Percentiles rank a stretch among this genome's conserved stretches.
Conservation (phyloP, 2,797 vertebrate species). For the Denticeps clupeoides region DNA sequence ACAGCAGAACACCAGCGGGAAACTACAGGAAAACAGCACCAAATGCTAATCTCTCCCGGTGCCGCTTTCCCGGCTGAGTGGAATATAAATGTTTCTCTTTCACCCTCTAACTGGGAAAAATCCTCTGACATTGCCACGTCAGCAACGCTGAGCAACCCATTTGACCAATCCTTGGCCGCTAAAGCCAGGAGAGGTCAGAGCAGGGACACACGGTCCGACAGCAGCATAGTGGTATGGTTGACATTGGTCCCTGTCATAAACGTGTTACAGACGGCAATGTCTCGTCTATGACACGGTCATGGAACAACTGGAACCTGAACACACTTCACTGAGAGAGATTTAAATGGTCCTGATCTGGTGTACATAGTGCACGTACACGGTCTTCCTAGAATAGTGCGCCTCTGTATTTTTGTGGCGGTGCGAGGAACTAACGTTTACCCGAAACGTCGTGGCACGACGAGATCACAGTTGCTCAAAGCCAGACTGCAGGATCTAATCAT, state of each 20-base stretch:
- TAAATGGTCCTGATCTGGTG: conserved; percentile 3
- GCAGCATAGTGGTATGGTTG: too few species aligned
- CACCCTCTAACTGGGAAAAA: conserved; percentile 10
- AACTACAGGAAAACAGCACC: conserved; percentile 10
- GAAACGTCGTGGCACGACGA: conserved; percentile 15
- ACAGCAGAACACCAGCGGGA: conserved; percentile 18
- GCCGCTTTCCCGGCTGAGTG: too few species aligned
- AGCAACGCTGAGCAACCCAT: conserved; percentile 21
- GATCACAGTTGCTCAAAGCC: conserved; percentile 9
- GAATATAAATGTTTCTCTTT: too few species aligned
- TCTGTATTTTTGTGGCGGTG: too few species aligned
- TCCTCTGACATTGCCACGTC: conserved; percentile 21
- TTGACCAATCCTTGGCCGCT: conserved; percentile 36
- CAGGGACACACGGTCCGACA: too few species aligned
- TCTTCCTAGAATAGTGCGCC: too few species aligned
- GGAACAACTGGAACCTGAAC: too few species aligned
- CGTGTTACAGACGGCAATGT: too few species aligned
- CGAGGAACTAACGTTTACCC: too few species aligned
- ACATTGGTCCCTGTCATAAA: too few species aligned
- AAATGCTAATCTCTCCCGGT: conserved; percentile 20
- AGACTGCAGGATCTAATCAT: conserved; percentile 12
- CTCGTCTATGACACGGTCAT: conserved; percentile 17
- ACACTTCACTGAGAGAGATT: too few species aligned
- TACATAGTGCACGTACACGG: too few species aligned
- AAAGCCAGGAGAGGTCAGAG: conserved; percentile 23